Conservation (phyloP, 2,797 vertebrate species). For the Eremophila alpestris region DNA sequence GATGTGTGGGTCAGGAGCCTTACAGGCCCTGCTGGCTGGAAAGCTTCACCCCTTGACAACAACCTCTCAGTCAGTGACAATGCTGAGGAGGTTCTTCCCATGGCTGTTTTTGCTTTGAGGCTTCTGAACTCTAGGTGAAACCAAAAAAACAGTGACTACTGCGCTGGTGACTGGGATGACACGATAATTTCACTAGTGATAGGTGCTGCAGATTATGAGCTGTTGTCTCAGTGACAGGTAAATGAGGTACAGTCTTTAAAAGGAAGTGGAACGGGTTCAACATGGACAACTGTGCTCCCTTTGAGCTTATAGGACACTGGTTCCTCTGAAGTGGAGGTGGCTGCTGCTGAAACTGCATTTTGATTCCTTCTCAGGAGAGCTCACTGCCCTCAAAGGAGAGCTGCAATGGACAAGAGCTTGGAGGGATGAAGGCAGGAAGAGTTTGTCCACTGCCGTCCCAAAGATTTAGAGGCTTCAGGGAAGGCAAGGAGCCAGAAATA, state of each 20-base stretch:
- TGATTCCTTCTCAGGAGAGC: background rate
- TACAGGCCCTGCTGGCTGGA: background rate
- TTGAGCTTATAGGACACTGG: background rate
- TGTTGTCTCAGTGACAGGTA: background rate
- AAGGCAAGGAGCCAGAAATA: constrained; percentile 5
- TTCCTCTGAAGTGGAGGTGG: background rate
- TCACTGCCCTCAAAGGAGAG: background rate
- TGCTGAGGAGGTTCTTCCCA: background rate
- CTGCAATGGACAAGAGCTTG: background rate
- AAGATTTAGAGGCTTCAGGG: constrained; percentile 17
- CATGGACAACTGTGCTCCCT: background rate
- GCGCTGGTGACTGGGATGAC: background rate
- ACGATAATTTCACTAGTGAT: background rate
- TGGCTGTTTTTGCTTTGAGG: background rate
- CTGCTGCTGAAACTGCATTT: background rate
- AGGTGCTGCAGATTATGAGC: background rate
- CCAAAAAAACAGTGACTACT: background rate
- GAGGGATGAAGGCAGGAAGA: background rate
- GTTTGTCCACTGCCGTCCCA: background rate
- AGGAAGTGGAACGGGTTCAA: background rate
- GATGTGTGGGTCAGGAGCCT: rapidly evolving
- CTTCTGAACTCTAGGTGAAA: background rate
- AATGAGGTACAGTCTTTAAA: background rate
- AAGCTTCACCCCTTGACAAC: background rate
- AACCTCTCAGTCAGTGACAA: background rate